These are phyloP conservation scores for Deilephila porcellus DNA, from an alignment of 2,888 invertebrate species.

Conservation along the genomic window DNA sequence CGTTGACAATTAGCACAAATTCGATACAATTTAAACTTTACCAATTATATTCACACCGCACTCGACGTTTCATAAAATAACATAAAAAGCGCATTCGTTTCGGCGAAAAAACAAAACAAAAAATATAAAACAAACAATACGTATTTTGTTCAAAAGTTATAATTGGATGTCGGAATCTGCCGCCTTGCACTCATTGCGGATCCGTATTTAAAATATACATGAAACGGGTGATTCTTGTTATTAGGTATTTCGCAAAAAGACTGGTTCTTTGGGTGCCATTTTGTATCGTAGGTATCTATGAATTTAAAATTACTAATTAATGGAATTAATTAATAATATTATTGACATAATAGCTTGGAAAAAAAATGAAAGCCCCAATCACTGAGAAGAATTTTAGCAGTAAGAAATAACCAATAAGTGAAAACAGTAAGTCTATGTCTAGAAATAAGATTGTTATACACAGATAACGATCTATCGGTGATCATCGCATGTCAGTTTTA, in stretches of 20 bases:
- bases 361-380: too few species aligned
- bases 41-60: slow-evolving; percentile 29
- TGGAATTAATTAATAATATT: too few species aligned
- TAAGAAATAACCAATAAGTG: too few species aligned
- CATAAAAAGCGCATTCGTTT: slow-evolving; percentile 27
- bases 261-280: not conserved
- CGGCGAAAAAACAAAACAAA: not conserved
- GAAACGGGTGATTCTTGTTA: not conserved
- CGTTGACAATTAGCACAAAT: slow-evolving; percentile 32
- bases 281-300: not conserved
- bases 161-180: slow-evolving; percentile 28
- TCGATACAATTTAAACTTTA: slow-evolving; percentile 32
- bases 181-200: slow-evolving; percentile 9
- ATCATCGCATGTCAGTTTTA: too few species aligned
- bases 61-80: slow-evolving; percentile 29
- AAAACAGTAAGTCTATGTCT: too few species aligned
- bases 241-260: not conserved
- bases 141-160: slow-evolving; percentile 32
- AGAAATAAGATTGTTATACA: too few species aligned
- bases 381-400: too few species aligned
- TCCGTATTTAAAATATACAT: not conserved
- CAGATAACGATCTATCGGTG: too few species aligned
- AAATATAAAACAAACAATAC: slow-evolving; percentile 20
- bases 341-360: too few species aligned
- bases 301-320: too few species aligned